Base-by-base conservation (phyloP, 2,888 invertebrate genomes). In the Clistopyga incitator region DNA sequence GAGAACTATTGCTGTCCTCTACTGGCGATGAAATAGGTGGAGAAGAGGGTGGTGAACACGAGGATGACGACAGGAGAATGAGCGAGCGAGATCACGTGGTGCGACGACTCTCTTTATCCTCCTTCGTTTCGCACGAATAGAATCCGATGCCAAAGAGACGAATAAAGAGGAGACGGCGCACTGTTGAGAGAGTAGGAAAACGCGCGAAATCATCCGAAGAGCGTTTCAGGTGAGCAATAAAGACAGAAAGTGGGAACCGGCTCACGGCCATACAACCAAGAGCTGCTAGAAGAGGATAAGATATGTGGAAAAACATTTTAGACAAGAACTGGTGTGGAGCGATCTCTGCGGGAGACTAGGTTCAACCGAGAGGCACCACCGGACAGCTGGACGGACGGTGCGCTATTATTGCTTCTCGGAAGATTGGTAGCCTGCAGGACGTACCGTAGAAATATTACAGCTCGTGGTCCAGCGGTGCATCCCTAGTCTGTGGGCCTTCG, bases 331-430 rank as follows among this genome's bases (percentile, higher is more conserved):
- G 47, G 56, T 25, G 59, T n/a, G 54, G 61, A 75, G 84, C 65
- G 79, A 67, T 72, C 75, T 29, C 67, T 72, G 84, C 59, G 71
- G 23, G 84, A 80, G 84, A 50, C 67, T 59, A 83, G 79, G 81
- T 78, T 85, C 20, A 64, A 61, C 50, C 20, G 50, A 38, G 82
- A 84, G 86, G 85, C 76, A 84, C 86, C 87, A 89, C 88, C 88
- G 90, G 90, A 91, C 90, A 90, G 89, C 89, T 91, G 90, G 89
- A 90, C 89, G 91, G 88, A 89, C 89, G 90, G 88, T 87, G 88
- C 84, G 89, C 89, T 90, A 91, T 91, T 91, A 92, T 92, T 92
- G 91, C 91, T 90, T 90, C 88, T 85, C 90, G 87, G 90, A 91
- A 91, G 92, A 92, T 92, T 92, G 91, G 91, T 91, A 87, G 90